phyloP scores from a whole-genome alignment of 1,140 invertebrate genomes.

The Lepidotrigona ventralis region DNA sequence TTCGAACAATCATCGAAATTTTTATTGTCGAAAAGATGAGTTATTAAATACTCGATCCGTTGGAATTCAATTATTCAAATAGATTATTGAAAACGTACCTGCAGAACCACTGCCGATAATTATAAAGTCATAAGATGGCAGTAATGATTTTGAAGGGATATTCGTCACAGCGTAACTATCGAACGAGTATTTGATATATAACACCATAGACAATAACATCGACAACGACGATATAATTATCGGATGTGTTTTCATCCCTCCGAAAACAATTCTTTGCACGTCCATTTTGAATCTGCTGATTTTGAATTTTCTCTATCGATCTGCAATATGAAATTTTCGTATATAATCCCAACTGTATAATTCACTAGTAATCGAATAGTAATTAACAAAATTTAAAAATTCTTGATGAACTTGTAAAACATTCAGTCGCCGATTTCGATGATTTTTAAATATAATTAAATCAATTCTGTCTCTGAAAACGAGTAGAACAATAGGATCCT shows the following conservation, averaged over 20 bases:
- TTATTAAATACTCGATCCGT: no score
- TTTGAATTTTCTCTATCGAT: neutral
- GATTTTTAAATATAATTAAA: no score
- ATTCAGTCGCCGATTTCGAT: no score
- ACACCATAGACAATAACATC: conserved; percentile 87
- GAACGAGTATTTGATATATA: conserved; percentile 90
- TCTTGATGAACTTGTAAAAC: no score
- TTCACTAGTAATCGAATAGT: no score
- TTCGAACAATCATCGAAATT: no score
- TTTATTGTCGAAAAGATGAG: neutral
- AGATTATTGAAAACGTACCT: conserved; percentile 82
- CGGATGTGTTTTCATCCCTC: conserved; percentile 74
- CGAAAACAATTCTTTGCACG: conserved; percentile 69
- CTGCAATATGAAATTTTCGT: neutral
- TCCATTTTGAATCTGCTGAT: conserved; percentile 64
- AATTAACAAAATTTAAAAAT: no score
- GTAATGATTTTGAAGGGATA: conserved; percentile 82
- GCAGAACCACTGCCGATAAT: conserved; percentile 96
- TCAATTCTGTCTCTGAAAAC: no score
- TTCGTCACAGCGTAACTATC: conserved; percentile 69
- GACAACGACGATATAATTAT: conserved; percentile 86
- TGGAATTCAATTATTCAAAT: no score
- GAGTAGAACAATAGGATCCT: no score
- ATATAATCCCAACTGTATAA: no score
- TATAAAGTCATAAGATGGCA: conserved; percentile 91